These are phyloP conservation scores for Phasia obesa DNA, from an alignment of 2,888 invertebrate genomes.

Conservation along the genomic window DNA sequence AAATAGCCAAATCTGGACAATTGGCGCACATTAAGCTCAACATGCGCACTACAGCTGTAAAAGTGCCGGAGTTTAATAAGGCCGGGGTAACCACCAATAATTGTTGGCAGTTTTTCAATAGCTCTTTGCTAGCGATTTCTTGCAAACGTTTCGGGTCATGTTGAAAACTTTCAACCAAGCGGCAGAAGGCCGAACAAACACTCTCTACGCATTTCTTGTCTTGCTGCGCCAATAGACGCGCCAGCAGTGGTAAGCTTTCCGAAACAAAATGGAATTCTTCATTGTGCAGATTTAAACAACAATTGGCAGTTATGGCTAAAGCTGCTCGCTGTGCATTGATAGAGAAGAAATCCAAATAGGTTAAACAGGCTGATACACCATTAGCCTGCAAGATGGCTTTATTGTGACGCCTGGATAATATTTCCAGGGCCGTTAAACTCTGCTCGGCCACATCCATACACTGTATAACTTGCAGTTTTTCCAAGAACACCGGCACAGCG, in stretches of 20 bases:
- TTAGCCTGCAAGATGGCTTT: conserved; percentile 97
- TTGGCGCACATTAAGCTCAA: conserved; percentile 97
- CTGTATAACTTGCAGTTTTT: conserved; percentile 98
- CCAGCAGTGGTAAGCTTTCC: conserved; percentile 93
- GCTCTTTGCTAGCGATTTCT: conserved; percentile 94
- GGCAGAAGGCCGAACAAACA: conserved; percentile 97
- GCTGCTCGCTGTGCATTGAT: conserved; percentile 98
- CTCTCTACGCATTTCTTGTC: conserved; percentile 99
- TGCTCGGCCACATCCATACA: conserved; percentile 99
- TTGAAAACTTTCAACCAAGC: conserved; percentile 98
- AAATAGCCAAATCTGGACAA: conserved; percentile 96
- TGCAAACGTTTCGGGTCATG: conserved; percentile 94
- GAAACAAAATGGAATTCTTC: conserved; percentile 97
- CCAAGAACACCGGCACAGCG: conserved; percentile 97
- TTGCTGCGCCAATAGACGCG: conserved; percentile 90
- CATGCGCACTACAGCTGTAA: conserved; percentile 98
- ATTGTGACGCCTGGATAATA: conserved; percentile 97
- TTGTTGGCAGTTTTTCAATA: conserved; percentile 96
- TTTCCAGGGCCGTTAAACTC: conserved; percentile 97
- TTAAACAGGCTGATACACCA: conserved; percentile 97
- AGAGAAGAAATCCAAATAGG: conserved; percentile 99
- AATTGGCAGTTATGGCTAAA: conserved; percentile 97
- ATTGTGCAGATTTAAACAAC: conserved; percentile 95
- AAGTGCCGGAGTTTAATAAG: conserved; percentile 96
- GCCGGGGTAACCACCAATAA: conserved; percentile 95